Evolutionary conservation across 1,140 invertebrate species (phyloP).

Genomic region (Megalopta genalis): DNA sequence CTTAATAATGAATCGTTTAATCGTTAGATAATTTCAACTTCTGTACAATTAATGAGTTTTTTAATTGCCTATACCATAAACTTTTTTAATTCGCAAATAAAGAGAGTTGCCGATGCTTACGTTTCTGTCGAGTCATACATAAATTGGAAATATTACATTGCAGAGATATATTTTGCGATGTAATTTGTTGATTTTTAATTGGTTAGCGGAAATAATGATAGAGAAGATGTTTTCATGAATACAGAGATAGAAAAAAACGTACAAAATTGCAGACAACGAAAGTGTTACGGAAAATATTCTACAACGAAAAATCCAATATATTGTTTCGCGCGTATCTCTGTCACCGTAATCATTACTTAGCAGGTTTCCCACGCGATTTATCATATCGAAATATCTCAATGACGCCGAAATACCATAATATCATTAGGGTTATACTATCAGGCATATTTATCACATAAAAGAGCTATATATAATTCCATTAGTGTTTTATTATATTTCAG

Average conservation of each 20-base stretch:
- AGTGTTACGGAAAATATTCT: not conserved
- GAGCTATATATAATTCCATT: not conserved
- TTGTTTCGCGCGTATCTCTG: not conserved
- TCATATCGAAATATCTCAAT: conserved; percentile 8
- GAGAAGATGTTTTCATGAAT: too few species aligned
- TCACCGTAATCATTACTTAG: conserved; percentile 16
- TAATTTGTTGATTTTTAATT: too few species aligned
- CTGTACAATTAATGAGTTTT: not conserved
- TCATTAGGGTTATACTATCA: not conserved
- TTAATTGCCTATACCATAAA: not conserved
- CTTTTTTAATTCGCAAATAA: not conserved
- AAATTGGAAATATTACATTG: too few species aligned
- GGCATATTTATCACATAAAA: not conserved
- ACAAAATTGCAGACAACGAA: too few species aligned
- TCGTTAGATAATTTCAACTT: too few species aligned
- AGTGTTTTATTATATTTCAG: not conserved
- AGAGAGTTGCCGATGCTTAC: not conserved
- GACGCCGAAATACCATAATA: not conserved
- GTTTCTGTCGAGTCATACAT: too few species aligned
- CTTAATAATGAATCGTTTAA: too few species aligned
- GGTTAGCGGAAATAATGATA: too few species aligned
- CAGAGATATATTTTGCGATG: too few species aligned
- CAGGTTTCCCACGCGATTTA: conserved; percentile 29
- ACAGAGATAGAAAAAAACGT: too few species aligned
- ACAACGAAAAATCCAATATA: not conserved